phyloP scores from a whole-genome alignment of 2,888 invertebrate species.

The Tenthredo mesomela region DNA sequence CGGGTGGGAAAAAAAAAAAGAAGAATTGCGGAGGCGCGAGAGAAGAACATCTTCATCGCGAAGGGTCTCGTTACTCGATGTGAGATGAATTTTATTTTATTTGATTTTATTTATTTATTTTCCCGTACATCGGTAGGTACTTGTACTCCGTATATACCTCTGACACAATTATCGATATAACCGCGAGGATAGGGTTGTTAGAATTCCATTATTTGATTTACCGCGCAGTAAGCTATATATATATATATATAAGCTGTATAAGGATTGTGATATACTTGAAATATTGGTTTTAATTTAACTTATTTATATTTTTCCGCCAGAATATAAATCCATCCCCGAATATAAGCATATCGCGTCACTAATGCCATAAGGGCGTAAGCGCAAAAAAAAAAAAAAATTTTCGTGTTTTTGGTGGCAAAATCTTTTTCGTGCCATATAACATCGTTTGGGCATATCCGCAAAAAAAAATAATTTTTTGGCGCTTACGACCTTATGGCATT shows the following conservation, averaged over 20 bases:
- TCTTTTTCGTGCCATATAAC: no score
- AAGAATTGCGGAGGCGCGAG: not conserved
- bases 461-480: no score
- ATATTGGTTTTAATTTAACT: not conserved
- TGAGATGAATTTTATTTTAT: constrained; percentile 8
- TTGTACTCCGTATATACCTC: not conserved
- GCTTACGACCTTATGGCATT: no score
- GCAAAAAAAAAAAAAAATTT: no score
- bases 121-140: not conserved
- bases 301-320: not conserved
- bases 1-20: not conserved
- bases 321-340: not conserved
- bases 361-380: no score
- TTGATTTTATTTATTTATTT: not conserved
- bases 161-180: not conserved
- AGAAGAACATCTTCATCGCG: not conserved
- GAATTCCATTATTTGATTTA: constrained; percentile 3
- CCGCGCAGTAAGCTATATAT: not conserved
- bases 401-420: no score
- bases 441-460: no score
- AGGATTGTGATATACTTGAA: not conserved
- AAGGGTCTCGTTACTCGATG: constrained; percentile 22
- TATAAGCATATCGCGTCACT: no score
- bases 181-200: constrained; percentile 31
- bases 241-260: no score